Percentiles rank a stretch among this genome's conserved stretches.
phyloP scores from a whole-genome alignment of 2,888 invertebrate genomes.

The Drosophila nr. perissopoda region DNA sequence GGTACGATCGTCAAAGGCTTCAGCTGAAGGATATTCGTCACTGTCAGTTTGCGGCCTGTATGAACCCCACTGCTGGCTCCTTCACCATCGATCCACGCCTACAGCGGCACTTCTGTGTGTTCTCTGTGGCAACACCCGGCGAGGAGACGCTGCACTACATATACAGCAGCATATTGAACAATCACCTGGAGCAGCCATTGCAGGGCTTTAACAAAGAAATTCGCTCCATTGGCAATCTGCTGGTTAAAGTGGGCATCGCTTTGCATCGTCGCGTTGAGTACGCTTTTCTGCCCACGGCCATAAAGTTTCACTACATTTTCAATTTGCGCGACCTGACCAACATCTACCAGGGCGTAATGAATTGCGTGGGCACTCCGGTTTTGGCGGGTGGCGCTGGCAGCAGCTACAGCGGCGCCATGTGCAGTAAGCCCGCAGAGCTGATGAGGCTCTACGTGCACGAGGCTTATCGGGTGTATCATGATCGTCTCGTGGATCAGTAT shows the following conservation, averaged over 20 bases:
- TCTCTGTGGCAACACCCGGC: conserved; percentile 93
- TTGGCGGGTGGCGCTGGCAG: conserved; percentile 43
- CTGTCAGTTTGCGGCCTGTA: conserved; percentile 96
- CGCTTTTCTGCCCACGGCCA: conserved; percentile 95
- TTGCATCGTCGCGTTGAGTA: conserved; percentile 91
- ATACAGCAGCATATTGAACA: conserved; percentile 92
- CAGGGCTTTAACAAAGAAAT: conserved; percentile 88
- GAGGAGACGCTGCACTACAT: conserved; percentile 92
- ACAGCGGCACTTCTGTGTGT: conserved; percentile 94
- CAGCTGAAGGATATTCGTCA: conserved; percentile 95
- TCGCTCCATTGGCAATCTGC: conserved; percentile 71
- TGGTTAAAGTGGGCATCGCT: conserved; percentile 90
- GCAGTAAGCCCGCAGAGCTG: conserved; percentile 89
- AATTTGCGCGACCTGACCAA: conserved; percentile 96
- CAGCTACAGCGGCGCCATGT: conserved; percentile 78
- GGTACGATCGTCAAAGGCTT: conserved; percentile 91
- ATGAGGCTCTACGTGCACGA: conserved; percentile 96
- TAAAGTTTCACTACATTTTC: conserved; percentile 97
- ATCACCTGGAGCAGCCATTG: conserved; percentile 89
- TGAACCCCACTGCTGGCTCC: conserved; percentile 99
- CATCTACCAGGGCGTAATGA: conserved; percentile 96
- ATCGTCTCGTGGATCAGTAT: conserved; percentile 93
- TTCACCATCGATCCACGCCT: conserved; percentile 97
- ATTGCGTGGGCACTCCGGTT: conserved; percentile 89
- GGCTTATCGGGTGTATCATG: conserved; percentile 94